A percentile compares a stretch with the other conserved stretches of the same genome.
Conservation (phyloP, 2,888 invertebrate species). For the Anoplius nigerrimus region DNA sequence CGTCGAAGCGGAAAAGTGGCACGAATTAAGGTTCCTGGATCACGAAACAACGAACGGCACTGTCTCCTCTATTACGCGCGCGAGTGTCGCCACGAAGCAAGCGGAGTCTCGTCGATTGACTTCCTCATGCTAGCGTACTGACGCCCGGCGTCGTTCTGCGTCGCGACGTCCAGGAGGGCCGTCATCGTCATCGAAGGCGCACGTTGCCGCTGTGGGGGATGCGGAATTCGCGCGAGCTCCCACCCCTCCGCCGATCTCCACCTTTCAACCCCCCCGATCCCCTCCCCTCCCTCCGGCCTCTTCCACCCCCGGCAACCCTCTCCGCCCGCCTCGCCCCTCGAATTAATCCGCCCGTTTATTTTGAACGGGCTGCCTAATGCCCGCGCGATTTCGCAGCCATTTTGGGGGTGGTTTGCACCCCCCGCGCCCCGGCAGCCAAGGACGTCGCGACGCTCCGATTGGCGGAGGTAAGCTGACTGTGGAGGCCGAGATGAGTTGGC, state of each 20-base stretch:
- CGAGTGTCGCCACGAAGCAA: not conserved
- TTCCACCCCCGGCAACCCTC: too few relatives aligned
- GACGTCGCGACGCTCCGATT: conserved; percentile 40
- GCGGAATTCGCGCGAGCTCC: not conserved
- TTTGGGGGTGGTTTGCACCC: conserved; percentile 71
- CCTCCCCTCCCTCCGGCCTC: conserved; percentile 13
- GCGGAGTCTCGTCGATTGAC: not conserved
- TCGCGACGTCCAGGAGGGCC: conserved; percentile 29
- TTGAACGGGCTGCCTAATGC: conserved; percentile 69
- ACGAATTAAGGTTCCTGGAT: not conserved
- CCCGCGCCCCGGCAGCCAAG: conserved; percentile 28
- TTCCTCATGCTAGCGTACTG: conserved; percentile 55
- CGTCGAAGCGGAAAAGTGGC: not conserved
- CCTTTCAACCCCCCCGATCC: too few relatives aligned
- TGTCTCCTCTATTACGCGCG: not conserved
- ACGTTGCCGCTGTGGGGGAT: conserved; percentile 42
- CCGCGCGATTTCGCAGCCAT: conserved; percentile 73
- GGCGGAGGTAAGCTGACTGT: conserved; percentile 51
- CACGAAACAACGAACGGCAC: too few relatives aligned
- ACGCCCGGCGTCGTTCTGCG: conserved; percentile 62
- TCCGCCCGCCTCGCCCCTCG: conserved; percentile 50
- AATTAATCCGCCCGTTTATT: conserved; percentile 74
- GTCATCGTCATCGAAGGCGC: conserved; percentile 25
- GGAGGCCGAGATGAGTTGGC: conserved; percentile 35
- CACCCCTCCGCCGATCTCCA: too few relatives aligned